These are phyloP conservation scores for Machimus rusticus DNA, from an alignment of 2,888 invertebrate species.

Conservation along the genomic window DNA sequence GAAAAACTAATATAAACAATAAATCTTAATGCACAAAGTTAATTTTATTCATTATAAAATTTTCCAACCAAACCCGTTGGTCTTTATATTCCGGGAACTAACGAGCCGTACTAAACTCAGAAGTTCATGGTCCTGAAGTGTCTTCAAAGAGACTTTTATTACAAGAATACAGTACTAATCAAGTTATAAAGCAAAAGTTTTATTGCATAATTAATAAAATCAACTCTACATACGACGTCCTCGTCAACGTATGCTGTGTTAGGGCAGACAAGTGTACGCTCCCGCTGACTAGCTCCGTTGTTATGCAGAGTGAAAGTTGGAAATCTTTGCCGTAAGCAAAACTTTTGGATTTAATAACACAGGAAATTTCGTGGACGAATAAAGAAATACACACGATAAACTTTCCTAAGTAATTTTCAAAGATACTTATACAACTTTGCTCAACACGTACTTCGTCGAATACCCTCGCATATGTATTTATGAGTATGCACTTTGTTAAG, in stretches of 20 bases:
- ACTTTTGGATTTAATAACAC: slow-evolving; percentile 35
- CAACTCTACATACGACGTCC: slow-evolving; percentile 19
- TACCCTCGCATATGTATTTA: neutral
- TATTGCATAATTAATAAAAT: slow-evolving; percentile 39
- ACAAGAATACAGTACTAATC: slow-evolving; percentile 34
- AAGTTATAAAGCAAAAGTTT: slow-evolving; percentile 41
- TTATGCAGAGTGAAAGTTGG: neutral
- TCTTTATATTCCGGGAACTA: slow-evolving; percentile 20
- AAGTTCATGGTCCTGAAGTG: slow-evolving; percentile 16
- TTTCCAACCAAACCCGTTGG: slow-evolving; percentile 7
- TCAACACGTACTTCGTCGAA: slow-evolving; percentile 11
- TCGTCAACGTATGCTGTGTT: slow-evolving; percentile 5
- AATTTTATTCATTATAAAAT: slow-evolving; percentile 29
- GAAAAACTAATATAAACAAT: neutral
- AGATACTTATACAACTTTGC: neutral
- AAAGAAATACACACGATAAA: slow-evolving; percentile 32
- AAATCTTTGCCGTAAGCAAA: slow-evolving; percentile 23
- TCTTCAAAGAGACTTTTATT: slow-evolving; percentile 33
- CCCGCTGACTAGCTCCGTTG: neutral
- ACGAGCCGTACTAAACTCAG: slow-evolving; percentile 23
- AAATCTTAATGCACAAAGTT: slow-evolving; percentile 23
- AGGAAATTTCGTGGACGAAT: slow-evolving; percentile 37
- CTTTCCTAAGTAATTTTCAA: slow-evolving; percentile 28
- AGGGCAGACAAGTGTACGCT: neutral
- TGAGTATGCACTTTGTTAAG: neutral